Conservation (phyloP, 1,140 invertebrate genomes). For the Phenacoccus solenopsis region DNA sequence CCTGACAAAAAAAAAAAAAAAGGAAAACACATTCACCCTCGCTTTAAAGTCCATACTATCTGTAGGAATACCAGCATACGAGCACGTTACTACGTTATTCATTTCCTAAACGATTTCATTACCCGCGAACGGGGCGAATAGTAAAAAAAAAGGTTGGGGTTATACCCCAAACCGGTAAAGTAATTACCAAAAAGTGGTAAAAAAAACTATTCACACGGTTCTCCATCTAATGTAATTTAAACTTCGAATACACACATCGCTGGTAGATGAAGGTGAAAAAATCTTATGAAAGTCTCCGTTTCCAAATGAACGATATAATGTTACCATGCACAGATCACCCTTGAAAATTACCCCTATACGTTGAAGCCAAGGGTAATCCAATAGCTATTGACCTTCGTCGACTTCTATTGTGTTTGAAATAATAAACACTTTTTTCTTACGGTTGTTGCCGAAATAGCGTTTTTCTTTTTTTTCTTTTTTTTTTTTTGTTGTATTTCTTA, state of each 20-base stretch:
- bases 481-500: slow-evolving; percentile 14
- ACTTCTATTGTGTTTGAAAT: background rate
- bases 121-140: too few species aligned
- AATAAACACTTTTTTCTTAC: slow-evolving; percentile 8
- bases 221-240: slow-evolving; percentile 10
- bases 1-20: background rate
- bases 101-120: too few species aligned
- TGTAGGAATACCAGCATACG: background rate
- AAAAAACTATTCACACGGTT: slow-evolving; percentile 9
- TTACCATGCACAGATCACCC: background rate
- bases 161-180: background rate
- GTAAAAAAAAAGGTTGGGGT: background rate
- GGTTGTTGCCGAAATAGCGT: background rate
- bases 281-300: slow-evolving; percentile 1
- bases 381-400: slow-evolving; percentile 12
- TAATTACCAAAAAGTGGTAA: background rate
- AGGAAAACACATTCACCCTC: background rate
- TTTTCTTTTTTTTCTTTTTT: too few species aligned
- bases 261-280: background rate
- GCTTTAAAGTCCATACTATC: background rate
- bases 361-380: slow-evolving; percentile 9
- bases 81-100: background rate
- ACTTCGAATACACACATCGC: background rate
- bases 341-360: slow-evolving; percentile 5
- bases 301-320: slow-evolving; percentile 4